Evolutionary conservation across 2,888 invertebrate genomes (phyloP).

Genomic region (Cheilosia vernalis): DNA sequence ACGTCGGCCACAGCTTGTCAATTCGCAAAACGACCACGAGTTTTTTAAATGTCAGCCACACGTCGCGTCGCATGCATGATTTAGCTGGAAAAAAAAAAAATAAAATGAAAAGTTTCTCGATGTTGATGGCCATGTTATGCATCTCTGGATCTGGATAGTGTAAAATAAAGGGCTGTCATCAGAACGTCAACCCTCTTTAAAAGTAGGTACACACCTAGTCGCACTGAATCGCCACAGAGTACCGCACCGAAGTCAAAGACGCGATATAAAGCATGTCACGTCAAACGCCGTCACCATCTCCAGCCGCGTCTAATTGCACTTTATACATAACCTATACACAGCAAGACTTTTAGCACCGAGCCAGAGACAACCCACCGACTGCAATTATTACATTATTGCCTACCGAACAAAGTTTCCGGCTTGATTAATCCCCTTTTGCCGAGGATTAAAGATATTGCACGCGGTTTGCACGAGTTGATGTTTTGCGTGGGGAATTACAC

Average conservation of each 20-base stretch:
- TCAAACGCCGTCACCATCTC: slow-evolving; percentile 22
- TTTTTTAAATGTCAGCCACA: too few relatives aligned
- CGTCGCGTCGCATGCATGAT: too few relatives aligned
- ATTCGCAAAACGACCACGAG: too few relatives aligned
- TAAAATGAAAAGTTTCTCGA: too few relatives aligned
- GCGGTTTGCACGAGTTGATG: slow-evolving; percentile 39
- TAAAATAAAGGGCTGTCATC: neutral
- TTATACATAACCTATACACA: slow-evolving; percentile 26
- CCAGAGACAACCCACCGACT: slow-evolving; percentile 22
- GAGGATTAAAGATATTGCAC: slow-evolving; percentile 52
- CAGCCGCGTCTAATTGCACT: slow-evolving; percentile 49
- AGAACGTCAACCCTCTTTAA: slow-evolving; percentile 1
- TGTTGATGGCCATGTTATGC: neutral
- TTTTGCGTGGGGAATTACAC: slow-evolving; percentile 37
- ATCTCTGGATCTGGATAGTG: neutral
- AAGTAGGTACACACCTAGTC: neutral
- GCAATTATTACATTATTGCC: slow-evolving; percentile 65
- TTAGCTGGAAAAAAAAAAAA: too few relatives aligned
- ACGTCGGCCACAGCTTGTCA: too few relatives aligned
- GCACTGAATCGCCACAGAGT: neutral
- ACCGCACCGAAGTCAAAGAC: neutral
- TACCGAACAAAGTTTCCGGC: slow-evolving; percentile 48
- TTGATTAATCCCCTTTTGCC: slow-evolving; percentile 57
- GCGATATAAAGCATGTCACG: slow-evolving; percentile 30
- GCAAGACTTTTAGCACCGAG: slow-evolving; percentile 29